Percentiles rank a stretch among this genome's conserved stretches.
These are phyloP conservation scores for Pocillopora grandis DNA, from an alignment of 92 coral and sea anemone genomes.

Conservation along the genomic window DNA sequence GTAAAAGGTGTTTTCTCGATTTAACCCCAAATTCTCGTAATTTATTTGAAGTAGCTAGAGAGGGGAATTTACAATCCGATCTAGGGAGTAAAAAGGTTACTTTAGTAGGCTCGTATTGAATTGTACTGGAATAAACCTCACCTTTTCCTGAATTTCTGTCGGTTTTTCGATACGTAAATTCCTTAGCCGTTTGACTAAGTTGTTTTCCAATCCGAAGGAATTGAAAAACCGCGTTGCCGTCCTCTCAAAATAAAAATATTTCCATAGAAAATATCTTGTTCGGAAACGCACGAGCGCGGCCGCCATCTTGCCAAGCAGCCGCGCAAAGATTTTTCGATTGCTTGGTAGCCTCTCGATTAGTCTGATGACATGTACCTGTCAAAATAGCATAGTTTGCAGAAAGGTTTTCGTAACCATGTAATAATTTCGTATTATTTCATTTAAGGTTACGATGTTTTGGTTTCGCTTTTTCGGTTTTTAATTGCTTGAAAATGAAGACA, in stretches of 20 bases:
- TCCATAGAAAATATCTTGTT: neutral
- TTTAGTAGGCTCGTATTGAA: no score
- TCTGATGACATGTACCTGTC: conserved; percentile 30
- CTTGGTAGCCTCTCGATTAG: conserved; percentile 31
- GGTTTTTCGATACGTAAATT: conserved; percentile 57
- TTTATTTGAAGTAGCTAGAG: no score
- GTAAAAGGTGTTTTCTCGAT: no score
- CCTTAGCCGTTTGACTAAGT: conserved; percentile 57
- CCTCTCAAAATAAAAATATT: conserved; percentile 11
- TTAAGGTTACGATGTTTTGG: neutral
- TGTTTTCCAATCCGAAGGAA: conserved; percentile 61
- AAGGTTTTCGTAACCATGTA: neutral
- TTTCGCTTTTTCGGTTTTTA: neutral
- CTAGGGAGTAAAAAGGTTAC: no score
- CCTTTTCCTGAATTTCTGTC: conserved; percentile 84
- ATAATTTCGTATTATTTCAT: neutral
- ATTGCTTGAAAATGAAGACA: neutral
- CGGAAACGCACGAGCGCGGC: neutral
- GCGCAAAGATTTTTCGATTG: neutral
- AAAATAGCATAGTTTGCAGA: neutral
- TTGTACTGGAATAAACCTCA: neutral
- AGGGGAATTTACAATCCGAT: neutral
- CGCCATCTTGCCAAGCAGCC: conserved; percentile 66
- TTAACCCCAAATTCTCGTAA: no score
- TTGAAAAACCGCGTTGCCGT: conserved; percentile 58